Conservation (phyloP, 2,113 vertebrate species). For the Lynx canadensis region DNA sequence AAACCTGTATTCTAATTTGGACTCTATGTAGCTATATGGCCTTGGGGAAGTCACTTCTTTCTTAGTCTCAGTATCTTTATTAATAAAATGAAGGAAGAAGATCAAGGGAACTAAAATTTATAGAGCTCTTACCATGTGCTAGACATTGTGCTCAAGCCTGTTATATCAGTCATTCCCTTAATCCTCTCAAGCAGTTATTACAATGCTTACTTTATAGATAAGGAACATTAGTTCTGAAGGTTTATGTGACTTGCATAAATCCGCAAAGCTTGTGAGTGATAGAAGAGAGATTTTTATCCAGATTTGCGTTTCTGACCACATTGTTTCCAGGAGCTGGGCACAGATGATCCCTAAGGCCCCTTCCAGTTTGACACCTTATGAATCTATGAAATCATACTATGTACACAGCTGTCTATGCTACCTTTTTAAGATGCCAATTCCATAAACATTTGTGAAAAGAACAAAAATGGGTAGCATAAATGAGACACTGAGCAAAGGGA, state of each 20-base stretch:
- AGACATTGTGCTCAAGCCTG: neutral
- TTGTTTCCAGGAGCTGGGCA: neutral
- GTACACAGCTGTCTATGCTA: neutral
- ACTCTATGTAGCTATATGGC: neutral
- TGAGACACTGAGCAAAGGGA: neutral
- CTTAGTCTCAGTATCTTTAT: neutral
- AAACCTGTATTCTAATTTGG: neutral
- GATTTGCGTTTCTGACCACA: neutral
- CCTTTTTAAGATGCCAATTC: neutral
- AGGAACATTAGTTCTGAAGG: conserved; percentile 6
- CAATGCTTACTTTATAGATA: conserved; percentile 17
- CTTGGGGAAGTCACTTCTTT: neutral
- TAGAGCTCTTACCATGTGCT: conserved; percentile 1
- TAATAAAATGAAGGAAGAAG: conserved; percentile 47
- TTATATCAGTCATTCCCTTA: conserved; percentile 25
- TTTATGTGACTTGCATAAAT: conserved; percentile 24
- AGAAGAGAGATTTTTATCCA: neutral
- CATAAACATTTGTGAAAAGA: conserved; percentile 50
- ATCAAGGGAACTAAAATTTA: conserved; percentile 33
- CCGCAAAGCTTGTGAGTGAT: neutral
- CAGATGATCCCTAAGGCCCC: neutral
- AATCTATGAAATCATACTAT: conserved; percentile 21
- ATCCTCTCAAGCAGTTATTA: conserved; percentile 42
- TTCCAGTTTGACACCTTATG: neutral
- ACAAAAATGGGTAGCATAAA: conserved; percentile 21